Evolutionary conservation across 1,140 invertebrate genomes (phyloP), one percentile per base, ranked within the genome.

Genomic region (Bombus confusus): DNA sequence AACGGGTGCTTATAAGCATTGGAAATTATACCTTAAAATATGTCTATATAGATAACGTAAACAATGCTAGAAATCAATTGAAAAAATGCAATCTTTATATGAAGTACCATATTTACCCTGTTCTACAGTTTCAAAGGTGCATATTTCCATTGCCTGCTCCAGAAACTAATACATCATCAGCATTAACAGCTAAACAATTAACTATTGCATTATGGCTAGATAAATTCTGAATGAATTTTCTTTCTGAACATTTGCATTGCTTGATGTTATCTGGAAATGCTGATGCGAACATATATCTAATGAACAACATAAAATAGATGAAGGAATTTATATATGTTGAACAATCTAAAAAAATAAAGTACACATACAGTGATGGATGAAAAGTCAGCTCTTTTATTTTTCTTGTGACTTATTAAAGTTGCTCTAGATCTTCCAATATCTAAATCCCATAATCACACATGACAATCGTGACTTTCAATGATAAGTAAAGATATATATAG

Each of bases 211-310:
- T 99, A 93, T 99, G 99, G 0, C 99, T 99, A 1, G 98, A 97
- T 64, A 99, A 95, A 95, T 99, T 99, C 94, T 99, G 99, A 84
- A 99, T 97, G 93, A 99, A 99, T 93, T 99, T 98, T 4, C 99
- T 99, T 93, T 99, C 98, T 0, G 99, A 99, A 94, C 99, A 99
- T 94, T 98, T 99, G 99, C 99, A 99, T 93, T 99, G 98, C 94
- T 99, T 99, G 79, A 99, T 99, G 93, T 99, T 99, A 94, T 99
- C 99, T 0, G 99, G 98, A 2, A 99, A 99, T 2, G 98, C 99
- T 5, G 98, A 99, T 1, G 98, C 99, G 95, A 99, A 99, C 96
- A 99, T 99, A 93, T 99, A 98, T 83, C 97, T 97, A 90, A 85
- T 94, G 91, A 91, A 88, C 59, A 86, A 68, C 39, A 62, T 69